Evolutionary conservation across 92 coral and sea anemone genomes (phyloP), one percentile per base, ranked within the genome.

Genomic region (Palythoa heliodiscus): DNA sequence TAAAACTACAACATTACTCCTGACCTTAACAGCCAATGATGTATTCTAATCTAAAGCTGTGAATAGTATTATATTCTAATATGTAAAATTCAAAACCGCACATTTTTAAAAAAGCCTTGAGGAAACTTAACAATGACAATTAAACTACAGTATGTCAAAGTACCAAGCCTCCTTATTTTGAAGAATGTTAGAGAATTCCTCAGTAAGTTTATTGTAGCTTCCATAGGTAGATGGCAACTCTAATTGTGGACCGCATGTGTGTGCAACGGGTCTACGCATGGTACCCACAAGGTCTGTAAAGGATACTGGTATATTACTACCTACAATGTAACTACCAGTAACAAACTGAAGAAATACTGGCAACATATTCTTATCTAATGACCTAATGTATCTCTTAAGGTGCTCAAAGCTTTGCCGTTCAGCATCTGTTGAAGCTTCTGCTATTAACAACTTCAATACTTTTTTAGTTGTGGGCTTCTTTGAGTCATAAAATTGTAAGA

Each of bases 401-500:
- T 68, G 72, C 39, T 68, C 43, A 68, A 68, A 68, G 72, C 72
- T 68, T 68, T 68, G 72, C 72, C 72, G 43, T 68, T 68, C 72
- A 29, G 40, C 43, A 68, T 68, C 72, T 68, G 72, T 68, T 68
- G 72, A 68, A 68, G 72, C 14, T 23, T 68, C 72, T 23, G 43
- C 72, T 68, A 23, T 68, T 68, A 68, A 68, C 72, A 68, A 37
- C 83, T 85, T 85, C 40, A 85, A 15, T 12, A 85, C 83, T 53
- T 85, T 85, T 50, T 85, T 85, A 29, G 88, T 48, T 57, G 73
- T 74, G 63, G 88, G 83, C 54, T 74, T 75, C 71, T 85, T 85
- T 12, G 60, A 71, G 24, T 85, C 73, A 64, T 75, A 85, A 23
- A 68, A 4, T 68, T 68, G 72, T 24, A 68, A 29, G 15, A 68